Evolutionary conservation across 2,888 invertebrate genomes (phyloP), one percentile per base, ranked within the genome.

Genomic region (Rhingia campestris): DNA sequence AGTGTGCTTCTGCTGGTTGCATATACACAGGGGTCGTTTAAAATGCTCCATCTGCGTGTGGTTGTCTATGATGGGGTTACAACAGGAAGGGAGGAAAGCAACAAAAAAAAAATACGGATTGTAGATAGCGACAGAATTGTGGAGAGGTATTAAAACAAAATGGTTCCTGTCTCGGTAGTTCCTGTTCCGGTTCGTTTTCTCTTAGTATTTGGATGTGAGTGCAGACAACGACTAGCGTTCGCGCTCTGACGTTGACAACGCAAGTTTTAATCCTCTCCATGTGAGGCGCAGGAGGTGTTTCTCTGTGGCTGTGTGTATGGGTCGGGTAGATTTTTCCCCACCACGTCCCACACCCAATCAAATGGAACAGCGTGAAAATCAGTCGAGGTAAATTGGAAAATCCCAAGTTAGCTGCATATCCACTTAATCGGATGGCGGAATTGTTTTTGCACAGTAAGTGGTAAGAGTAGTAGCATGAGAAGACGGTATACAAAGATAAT

Each of bases 91-190:
- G 39, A 22, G 41, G 32, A 22, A 22, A 22, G 22, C 22, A 22
- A 22, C 22, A 22, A 22, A 22, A 22, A 22, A 22, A 35, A 73
- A 64, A 63, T 47, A 64, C 53, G 80, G 69, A 72, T 64, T 77
- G 63, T 59, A 72, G 72, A 84, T 80, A 80, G 69, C 69, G 74
- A 70, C 74, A 84, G 74, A 80, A 74, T 69, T 82, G 82, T 69
- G 59, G 79, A 75, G 74, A 66, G 69, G 84, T 80, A 80, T 84
- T 84, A 84, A 84, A 84, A 84, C 84, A 84, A 84, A 84, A 84
- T 84, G 84, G 84, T 84, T 84, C 84, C 84, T 84, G 84, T 80
- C 84, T 84, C 69, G 73, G 80, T 80, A 70, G 74, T 80, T 84
- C 84, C 84, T 80, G 84, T 80, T 84, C 84, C 84, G 84, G 69